Evolutionary conservation across 1,140 invertebrate genomes (phyloP).

Genomic region (Choristoneura fumiferana): DNA sequence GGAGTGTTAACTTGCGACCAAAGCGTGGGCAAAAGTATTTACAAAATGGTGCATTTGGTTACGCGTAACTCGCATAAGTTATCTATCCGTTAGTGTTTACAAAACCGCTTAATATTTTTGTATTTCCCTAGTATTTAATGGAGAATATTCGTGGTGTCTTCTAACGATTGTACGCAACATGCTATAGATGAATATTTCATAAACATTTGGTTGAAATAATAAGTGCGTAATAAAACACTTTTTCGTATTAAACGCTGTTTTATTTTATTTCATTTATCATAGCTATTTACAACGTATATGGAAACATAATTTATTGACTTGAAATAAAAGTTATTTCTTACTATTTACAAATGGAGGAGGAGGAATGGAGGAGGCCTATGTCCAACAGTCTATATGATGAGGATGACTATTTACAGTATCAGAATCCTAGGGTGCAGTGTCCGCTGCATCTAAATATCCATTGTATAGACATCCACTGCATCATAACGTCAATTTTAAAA

Average conservation of each 20-base stretch:
- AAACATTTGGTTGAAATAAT: constrained; percentile 77
- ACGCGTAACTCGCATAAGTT: constrained; percentile 44
- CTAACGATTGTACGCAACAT: constrained; percentile 72
- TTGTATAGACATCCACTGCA: too few species aligned
- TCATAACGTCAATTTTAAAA: too few species aligned
- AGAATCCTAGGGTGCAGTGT: too few species aligned
- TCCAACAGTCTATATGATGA: too few species aligned
- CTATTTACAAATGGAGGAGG: too few species aligned
- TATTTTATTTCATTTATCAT: constrained; percentile 38
- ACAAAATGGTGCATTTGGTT: constrained; percentile 49
- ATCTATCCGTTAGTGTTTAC: constrained; percentile 55
- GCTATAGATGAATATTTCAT: constrained; percentile 73
- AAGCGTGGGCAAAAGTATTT: constrained; percentile 35
- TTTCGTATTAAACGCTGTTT: constrained; percentile 56
- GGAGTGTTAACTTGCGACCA: constrained; percentile 60
- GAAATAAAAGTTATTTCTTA: too few species aligned
- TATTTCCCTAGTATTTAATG: constrained; percentile 73
- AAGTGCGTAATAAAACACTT: constrained; percentile 78
- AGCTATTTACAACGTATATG: too few species aligned
- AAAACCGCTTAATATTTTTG: constrained; percentile 77
- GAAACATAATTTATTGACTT: too few species aligned
- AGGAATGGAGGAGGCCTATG: too few species aligned
- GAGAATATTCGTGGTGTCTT: constrained; percentile 62
- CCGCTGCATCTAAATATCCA: too few species aligned
- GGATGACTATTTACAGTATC: too few species aligned